phyloP scores from a whole-genome alignment of 2,888 invertebrate species.

The Trissoscelio sp. region DNA sequence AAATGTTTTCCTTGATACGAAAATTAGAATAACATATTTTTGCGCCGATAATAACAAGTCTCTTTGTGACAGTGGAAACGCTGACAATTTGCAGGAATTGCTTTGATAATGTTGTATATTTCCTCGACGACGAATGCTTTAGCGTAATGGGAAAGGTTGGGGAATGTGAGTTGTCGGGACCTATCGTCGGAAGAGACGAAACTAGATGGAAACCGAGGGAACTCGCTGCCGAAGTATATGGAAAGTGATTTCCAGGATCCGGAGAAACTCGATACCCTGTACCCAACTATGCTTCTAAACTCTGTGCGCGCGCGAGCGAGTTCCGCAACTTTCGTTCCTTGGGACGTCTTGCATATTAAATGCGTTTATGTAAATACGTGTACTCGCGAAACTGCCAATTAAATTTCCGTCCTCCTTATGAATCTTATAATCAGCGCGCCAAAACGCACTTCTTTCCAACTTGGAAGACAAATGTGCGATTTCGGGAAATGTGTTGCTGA shows the following conservation, averaged over 20 bases:
- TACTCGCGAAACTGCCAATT: slow-evolving; percentile 57
- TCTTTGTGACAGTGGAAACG: slow-evolving; percentile 16
- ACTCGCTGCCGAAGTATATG: slow-evolving; percentile 59
- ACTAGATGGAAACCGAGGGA: slow-evolving; percentile 58
- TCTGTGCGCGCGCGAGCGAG: slow-evolving; percentile 5
- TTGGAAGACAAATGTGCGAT: no score
- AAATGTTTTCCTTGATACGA: no score
- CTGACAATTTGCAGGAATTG: slow-evolving; percentile 41
- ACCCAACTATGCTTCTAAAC: slow-evolving; percentile 42
- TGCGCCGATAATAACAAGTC: slow-evolving; percentile 17
- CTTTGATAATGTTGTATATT: slow-evolving; percentile 51
- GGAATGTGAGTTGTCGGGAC: slow-evolving; percentile 48
- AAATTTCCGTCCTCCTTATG: slow-evolving; percentile 38
- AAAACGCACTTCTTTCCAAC: slow-evolving; percentile 16
- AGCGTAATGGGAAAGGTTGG: slow-evolving; percentile 52
- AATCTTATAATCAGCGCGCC: slow-evolving; percentile 31
- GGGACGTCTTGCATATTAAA: slow-evolving; percentile 59
- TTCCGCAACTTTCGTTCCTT: slow-evolving; percentile 44
- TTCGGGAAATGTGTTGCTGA: no score
- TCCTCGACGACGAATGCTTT: slow-evolving; percentile 39
- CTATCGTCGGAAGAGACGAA: slow-evolving; percentile 59
- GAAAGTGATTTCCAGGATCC: slow-evolving; percentile 65
- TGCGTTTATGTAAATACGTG: slow-evolving; percentile 57
- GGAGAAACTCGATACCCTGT: slow-evolving; percentile 57
- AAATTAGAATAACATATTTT: no score